Evolutionary conservation across 2,113 vertebrate species (phyloP).

Genomic region (Sturnus vulgaris): DNA sequence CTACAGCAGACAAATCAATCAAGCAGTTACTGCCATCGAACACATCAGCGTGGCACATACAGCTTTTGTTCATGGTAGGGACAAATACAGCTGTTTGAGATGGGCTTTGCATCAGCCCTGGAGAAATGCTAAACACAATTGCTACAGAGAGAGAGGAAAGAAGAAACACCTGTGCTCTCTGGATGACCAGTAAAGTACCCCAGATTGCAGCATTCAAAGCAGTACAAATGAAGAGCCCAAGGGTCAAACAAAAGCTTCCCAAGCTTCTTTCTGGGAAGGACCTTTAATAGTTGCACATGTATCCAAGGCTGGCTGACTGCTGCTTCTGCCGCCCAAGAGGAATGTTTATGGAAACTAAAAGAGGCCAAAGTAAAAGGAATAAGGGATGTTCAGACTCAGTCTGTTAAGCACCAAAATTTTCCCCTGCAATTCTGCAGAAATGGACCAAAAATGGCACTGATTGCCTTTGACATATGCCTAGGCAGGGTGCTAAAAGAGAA

Average conservation of each 20-base stretch:
- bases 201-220: background rate
- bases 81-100: background rate
- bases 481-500: background rate
- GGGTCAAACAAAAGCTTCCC: background rate
- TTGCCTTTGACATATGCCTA: background rate
- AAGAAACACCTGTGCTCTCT: background rate
- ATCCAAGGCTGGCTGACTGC: background rate
- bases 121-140: background rate
- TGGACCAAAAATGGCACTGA: background rate
- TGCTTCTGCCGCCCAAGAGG: background rate
- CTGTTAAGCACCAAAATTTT: background rate
- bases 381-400: background rate
- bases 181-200: background rate
- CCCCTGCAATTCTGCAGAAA: background rate
- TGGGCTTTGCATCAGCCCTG: background rate
- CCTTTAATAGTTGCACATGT: background rate
- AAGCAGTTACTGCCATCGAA: background rate
- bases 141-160: background rate
- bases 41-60: background rate
- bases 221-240: background rate
- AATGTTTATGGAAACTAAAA: slow-evolving; percentile 27
- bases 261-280: background rate
- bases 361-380: background rate
- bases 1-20: background rate
- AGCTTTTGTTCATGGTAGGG: background rate